Evolutionary conservation across 2,113 vertebrate genomes (phyloP).

Genomic region (Glaucomys volans): DNA sequence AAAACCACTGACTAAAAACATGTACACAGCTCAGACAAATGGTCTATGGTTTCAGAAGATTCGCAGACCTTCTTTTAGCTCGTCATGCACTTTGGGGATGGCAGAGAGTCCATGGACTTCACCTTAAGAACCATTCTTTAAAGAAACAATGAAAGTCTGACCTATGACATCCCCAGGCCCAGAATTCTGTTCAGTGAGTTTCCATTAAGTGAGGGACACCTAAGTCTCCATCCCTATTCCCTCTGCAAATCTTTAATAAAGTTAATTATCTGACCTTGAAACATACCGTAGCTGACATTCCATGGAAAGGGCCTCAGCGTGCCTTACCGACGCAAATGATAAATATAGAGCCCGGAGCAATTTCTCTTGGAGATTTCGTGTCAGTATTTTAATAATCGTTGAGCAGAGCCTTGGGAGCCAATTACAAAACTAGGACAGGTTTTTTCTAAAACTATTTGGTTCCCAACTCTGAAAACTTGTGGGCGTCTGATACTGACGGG

Average conservation of each 20-base stretch:
- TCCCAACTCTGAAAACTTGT: constrained; percentile 60
- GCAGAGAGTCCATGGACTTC: background rate
- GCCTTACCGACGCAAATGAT: background rate
- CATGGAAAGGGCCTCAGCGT: constrained; percentile 10
- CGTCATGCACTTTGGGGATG: background rate
- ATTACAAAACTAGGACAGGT: constrained; percentile 70
- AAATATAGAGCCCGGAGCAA: constrained; percentile 55
- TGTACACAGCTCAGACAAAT: no score
- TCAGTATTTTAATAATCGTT: constrained; percentile 70
- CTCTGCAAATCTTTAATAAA: constrained; percentile 54
- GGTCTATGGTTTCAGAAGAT: background rate
- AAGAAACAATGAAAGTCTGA: background rate
- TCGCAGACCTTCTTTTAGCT: background rate
- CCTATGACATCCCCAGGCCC: background rate
- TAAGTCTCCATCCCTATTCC: background rate
- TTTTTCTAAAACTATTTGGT: constrained; percentile 46
- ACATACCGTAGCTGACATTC: background rate
- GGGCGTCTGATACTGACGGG: background rate
- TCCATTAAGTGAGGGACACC: background rate
- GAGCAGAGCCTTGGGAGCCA: constrained; percentile 76
- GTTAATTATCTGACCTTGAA: constrained; percentile 78
- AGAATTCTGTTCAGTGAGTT: background rate
- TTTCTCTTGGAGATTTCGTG: background rate
- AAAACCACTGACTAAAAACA: background rate
- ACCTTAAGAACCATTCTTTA: background rate